phyloP scores from a whole-genome alignment of 2,888 invertebrate species.

The Branchellion lobata region DNA sequence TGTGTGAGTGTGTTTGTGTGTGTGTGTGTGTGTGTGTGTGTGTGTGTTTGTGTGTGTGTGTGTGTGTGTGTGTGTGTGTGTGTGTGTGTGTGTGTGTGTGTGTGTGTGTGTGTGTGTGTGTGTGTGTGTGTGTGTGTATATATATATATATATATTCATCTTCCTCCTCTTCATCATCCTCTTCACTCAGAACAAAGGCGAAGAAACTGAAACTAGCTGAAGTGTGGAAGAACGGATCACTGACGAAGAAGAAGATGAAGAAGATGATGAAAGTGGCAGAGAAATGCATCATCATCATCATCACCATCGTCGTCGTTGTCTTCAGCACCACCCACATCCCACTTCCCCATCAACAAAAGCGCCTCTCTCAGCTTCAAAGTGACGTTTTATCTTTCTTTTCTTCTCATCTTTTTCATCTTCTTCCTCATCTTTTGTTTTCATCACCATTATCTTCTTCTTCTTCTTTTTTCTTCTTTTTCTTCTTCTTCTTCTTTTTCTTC shows the following conservation, averaged over 20 bases:
- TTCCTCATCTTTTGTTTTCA: not conserved
- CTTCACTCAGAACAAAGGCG: not conserved
- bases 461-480: too few relatives aligned
- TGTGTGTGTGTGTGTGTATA: too few relatives aligned
- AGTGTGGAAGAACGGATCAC: not conserved
- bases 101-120: too few relatives aligned
- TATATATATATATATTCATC: too few relatives aligned
- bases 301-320: not conserved
- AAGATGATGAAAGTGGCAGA: too few relatives aligned
- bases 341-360: not conserved
- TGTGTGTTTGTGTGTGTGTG: too few relatives aligned
- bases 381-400: not conserved
- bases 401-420: not conserved
- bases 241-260: not conserved
- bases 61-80: too few relatives aligned
- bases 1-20: too few relatives aligned
- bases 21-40: too few relatives aligned
- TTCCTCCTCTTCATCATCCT: too few relatives aligned
- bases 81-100: too few relatives aligned
- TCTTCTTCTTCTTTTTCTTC: too few relatives aligned
- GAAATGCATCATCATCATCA: constrained; percentile 5
- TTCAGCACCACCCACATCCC: not conserved
- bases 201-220: not conserved
- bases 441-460: not conserved
- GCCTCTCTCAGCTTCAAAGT: constrained; percentile 24